A percentile compares a stretch with the other conserved stretches of the same genome.
phyloP scores from a whole-genome alignment of 1,140 invertebrate species.

The Psilanteris sp. region DNA sequence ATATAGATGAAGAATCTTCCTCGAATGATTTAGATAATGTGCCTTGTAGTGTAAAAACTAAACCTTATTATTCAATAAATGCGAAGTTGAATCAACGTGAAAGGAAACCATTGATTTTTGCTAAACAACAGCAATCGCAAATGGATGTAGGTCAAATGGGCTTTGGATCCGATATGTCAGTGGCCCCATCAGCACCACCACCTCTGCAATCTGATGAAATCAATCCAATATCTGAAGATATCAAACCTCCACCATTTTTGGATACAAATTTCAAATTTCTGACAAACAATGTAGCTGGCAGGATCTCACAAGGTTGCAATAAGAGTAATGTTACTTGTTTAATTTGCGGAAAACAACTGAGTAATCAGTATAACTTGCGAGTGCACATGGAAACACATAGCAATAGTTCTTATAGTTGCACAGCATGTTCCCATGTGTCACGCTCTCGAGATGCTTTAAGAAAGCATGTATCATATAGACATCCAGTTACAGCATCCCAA shows the following conservation, averaged over 20 bases:
- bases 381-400: slow-evolving; percentile 94
- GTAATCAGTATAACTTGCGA: slow-evolving; percentile 93
- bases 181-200: slow-evolving; percentile 7
- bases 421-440: slow-evolving; percentile 91
- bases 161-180: slow-evolving; percentile 21
- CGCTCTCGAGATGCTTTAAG: slow-evolving; percentile 90
- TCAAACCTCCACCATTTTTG: slow-evolving; percentile 67
- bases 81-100: slow-evolving; percentile 76
- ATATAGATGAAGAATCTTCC: slow-evolving; percentile 62
- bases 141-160: slow-evolving; percentile 7
- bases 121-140: slow-evolving; percentile 17
- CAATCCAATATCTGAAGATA: slow-evolving; percentile 64
- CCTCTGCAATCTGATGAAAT: slow-evolving; percentile 56
- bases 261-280: slow-evolving; percentile 75
- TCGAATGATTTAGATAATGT: slow-evolving; percentile 71
- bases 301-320: slow-evolving; percentile 72
- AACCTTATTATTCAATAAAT: slow-evolving; percentile 78
- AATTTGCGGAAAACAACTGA: slow-evolving; percentile 91
- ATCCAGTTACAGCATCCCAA: slow-evolving; percentile 82
- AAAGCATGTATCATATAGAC: slow-evolving; percentile 92
- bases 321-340: slow-evolving; percentile 87
- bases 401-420: slow-evolving; percentile 89
- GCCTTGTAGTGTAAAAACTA: slow-evolving; percentile 76
- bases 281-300: slow-evolving; percentile 51
- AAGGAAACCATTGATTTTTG: slow-evolving; percentile 60